Evolutionary conservation across 2,888 invertebrate genomes (phyloP).

Genomic region (Ypsolopha scabrella): DNA sequence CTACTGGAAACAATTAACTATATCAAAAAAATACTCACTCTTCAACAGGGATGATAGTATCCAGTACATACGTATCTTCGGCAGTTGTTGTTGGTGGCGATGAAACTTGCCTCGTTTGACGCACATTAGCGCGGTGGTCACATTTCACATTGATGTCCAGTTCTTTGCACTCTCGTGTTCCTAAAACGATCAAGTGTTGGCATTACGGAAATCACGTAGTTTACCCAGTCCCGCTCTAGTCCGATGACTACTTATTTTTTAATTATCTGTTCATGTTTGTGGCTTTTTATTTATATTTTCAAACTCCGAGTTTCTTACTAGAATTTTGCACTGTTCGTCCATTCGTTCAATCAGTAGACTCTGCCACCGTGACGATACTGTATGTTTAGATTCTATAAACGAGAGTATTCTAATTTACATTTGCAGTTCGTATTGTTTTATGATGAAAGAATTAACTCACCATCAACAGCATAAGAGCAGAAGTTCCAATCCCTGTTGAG

Average conservation of each 20-base stretch:
- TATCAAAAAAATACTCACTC: slow-evolving; percentile 77
- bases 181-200: slow-evolving; percentile 25
- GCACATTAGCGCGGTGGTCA: slow-evolving; percentile 78
- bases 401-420: no score
- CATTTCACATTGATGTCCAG: slow-evolving; percentile 93
- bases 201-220: neutral
- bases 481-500: slow-evolving; percentile 97
- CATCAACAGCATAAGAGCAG: slow-evolving; percentile 91
- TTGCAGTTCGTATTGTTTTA: no score
- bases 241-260: no score
- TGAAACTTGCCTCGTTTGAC: slow-evolving; percentile 74
- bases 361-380: no score
- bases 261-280: no score
- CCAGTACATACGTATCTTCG: slow-evolving; percentile 85
- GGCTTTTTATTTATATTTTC: no score
- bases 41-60: slow-evolving; percentile 85
- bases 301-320: no score
- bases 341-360: no score
- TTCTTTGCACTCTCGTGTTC: slow-evolving; percentile 88
- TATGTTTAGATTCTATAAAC: no score
- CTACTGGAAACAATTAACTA: no score
- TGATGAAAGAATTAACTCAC: slow-evolving; percentile 39
- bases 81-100: slow-evolving; percentile 69
- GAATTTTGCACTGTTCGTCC: no score
- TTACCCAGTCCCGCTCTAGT: no score